Base-by-base conservation (phyloP, 2,888 invertebrate species). In the Melanargia galathea region DNA sequence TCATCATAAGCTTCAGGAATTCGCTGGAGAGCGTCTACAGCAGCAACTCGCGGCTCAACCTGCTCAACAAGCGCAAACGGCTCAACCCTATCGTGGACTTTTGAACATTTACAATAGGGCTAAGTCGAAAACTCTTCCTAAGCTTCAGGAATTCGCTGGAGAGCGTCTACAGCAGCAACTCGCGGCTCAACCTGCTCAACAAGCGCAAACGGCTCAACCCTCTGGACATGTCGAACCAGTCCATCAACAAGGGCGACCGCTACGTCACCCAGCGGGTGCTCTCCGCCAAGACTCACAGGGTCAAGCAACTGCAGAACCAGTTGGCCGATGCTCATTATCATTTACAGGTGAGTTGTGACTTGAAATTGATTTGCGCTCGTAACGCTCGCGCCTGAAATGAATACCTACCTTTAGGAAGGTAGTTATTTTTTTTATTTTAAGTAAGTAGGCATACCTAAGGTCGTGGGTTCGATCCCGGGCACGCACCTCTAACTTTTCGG, bases 241-340 rank as follows among this genome's bases (percentile, higher is more conserved):
- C 83, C 0, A 70, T 83, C 18, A 75, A 72, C 65, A 74, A 75
- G 51, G 73, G 86, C 0, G 87, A 90, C 64, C 74, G 82, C 55
- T 87, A 80, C 65, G 89, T 91, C 40, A 81, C 91, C 11, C 91
- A 96, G 80, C 91, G 96, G 13, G 94, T 96, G 48, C 86, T 95
- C 69, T 96, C 96, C 0, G 96, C 96, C 0, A 95, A 96, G 83
- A 93, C 95, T 67, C 92, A 96, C 65, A 92, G 95, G 26, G 92
- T 96, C 30, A 95, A 96, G 76, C 94, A 95, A 63, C 86, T 96
- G 68, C 96, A 96, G 85, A 96, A 95, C 82, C 96, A 96, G 79
- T 78, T 96, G 61, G 93, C 95, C 5, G 96, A 96, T 81, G 96
- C 96, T 0, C 96, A 96, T 78, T 95, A 94, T 73, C 95, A 95